Evolutionary conservation across 2,888 invertebrate genomes (phyloP).

Genomic region (Ectemnius continuus): DNA sequence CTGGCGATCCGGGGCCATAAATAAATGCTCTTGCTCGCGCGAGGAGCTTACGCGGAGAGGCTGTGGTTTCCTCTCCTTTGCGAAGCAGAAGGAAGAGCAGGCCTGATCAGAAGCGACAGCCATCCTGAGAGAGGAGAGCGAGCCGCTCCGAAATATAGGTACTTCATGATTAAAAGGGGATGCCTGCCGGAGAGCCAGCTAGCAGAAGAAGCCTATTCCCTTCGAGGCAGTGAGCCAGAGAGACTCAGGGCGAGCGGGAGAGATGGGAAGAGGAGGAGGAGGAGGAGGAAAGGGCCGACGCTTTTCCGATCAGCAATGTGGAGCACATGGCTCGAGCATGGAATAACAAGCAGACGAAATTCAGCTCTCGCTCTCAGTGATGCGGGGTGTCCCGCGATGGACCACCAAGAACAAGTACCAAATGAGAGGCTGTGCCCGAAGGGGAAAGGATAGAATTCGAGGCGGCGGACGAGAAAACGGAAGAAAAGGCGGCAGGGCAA

Average conservation of each 20-base stretch:
- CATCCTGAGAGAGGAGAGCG: constrained; percentile 62
- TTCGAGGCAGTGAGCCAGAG: constrained; percentile 4
- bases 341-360: constrained; percentile 26
- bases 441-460: background rate
- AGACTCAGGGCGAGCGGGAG: background rate
- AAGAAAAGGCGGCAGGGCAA: constrained; percentile 11
- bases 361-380: background rate
- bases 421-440: background rate
- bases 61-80: constrained; percentile 30
- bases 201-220: constrained; percentile 8
- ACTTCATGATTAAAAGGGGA: constrained; percentile 71
- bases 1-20: constrained; percentile 76
- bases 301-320: constrained; percentile 52
- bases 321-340: constrained; percentile 11
- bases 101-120: constrained; percentile 76
- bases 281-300: constrained; percentile 41
- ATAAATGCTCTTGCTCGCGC: constrained; percentile 74
- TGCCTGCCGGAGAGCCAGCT: constrained; percentile 17
- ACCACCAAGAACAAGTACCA: background rate
- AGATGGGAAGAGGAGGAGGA: constrained; percentile 42
- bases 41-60: constrained; percentile 64
- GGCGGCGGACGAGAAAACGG: background rate
- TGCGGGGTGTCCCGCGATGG: too few relatives aligned
- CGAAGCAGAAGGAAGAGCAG: constrained; percentile 73
- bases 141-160: constrained; percentile 64